Percentiles rank a stretch among this genome's conserved stretches.
phyloP scores from a whole-genome alignment of 1,140 invertebrate species.

The Calliphora vicina region DNA sequence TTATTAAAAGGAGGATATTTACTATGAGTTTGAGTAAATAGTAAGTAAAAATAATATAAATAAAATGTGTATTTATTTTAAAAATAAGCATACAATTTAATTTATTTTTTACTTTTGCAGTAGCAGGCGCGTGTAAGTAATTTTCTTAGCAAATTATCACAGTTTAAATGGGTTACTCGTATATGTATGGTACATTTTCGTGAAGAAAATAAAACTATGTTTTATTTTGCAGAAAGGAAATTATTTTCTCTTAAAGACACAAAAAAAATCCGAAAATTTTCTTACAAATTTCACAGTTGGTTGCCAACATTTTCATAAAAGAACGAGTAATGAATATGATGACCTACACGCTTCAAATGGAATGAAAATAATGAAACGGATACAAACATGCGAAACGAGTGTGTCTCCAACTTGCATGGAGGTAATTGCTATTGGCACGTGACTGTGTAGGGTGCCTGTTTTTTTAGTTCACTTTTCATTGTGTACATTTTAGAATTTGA shows the following conservation, averaged over 20 bases:
- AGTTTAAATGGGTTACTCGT: background rate
- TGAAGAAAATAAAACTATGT: background rate
- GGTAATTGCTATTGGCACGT: constrained; percentile 25
- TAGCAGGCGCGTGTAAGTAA: background rate
- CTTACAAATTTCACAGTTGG: background rate
- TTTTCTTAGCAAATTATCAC: background rate
- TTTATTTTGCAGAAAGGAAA: background rate
- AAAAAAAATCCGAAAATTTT: background rate
- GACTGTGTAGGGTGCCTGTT: constrained; percentile 32
- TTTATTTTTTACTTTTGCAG: too few species aligned
- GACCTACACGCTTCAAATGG: background rate
- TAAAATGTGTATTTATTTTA: background rate
- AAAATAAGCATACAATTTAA: too few species aligned
- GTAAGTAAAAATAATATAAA: background rate
- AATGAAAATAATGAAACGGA: background rate
- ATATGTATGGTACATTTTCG: background rate
- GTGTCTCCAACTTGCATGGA: background rate
- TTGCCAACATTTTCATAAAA: background rate
- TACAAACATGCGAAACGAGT: background rate
- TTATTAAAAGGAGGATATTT: background rate
- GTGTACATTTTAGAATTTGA: background rate
- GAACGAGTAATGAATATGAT: background rate
- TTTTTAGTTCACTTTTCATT: background rate
- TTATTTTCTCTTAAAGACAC: too few species aligned
- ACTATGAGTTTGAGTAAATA: background rate